These are phyloP conservation scores for Yoshiicerus persimilis DNA, from an alignment of 1,140 invertebrate genomes.

Conservation along the genomic window DNA sequence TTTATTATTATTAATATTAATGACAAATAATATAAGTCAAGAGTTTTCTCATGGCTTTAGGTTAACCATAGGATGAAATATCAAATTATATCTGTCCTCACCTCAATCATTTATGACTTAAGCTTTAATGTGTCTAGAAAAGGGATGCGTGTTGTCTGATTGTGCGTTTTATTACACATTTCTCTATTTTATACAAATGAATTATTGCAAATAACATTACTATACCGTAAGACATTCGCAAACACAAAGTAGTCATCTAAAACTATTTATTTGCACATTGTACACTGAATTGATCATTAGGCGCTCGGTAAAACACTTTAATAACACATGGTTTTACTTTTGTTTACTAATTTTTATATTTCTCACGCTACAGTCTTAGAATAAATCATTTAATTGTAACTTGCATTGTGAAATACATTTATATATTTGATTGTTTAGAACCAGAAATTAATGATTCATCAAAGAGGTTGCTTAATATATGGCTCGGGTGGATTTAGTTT, in stretches of 20 bases:
- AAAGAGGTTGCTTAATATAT: neutral
- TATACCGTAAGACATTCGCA: neutral
- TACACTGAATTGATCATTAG: no score
- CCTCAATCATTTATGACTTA: neutral
- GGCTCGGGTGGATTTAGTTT: neutral
- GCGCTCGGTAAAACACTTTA: neutral
- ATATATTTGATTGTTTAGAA: neutral
- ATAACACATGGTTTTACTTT: neutral
- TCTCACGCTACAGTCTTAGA: neutral
- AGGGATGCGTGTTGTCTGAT: neutral
- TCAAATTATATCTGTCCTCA: neutral
- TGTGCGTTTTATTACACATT: neutral
- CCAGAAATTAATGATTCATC: neutral
- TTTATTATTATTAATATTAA: neutral
- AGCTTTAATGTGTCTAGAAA: neutral
- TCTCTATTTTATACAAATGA: no score
- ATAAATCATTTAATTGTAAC: neutral
- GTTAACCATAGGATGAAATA: neutral
- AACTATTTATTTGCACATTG: no score
- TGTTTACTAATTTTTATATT: neutral
- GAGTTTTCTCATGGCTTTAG: neutral
- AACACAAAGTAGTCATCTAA: neutral
- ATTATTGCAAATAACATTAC: neutral
- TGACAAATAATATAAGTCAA: neutral
- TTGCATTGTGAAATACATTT: neutral